phyloP scores from a whole-genome alignment of 2,888 invertebrate genomes.

The Campoplex capitator region DNA sequence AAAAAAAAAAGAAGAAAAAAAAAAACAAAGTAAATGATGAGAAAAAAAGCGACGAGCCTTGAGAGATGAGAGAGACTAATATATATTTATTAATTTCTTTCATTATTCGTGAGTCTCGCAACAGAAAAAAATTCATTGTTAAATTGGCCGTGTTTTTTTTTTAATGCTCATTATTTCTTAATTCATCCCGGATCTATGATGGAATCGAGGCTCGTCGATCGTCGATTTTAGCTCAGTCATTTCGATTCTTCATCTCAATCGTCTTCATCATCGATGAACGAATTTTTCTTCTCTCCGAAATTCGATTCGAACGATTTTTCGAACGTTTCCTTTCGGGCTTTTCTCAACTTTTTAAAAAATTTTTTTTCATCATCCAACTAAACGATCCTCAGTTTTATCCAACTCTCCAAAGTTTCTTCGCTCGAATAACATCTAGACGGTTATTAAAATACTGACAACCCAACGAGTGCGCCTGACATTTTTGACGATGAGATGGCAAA shows the following conservation, averaged over 20 bases:
- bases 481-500: slow-evolving; percentile 19
- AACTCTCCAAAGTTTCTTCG: background rate
- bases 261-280: background rate
- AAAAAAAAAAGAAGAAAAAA: background rate
- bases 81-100: slow-evolving; percentile 4
- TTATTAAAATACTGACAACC: background rate
- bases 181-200: slow-evolving; percentile 29
- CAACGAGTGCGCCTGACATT: slow-evolving; percentile 10
- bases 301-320: background rate
- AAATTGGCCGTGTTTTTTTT: background rate
- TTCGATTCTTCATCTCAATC: background rate
- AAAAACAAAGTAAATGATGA: background rate
- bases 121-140: background rate
- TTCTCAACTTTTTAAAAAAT: background rate
- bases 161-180: background rate
- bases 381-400: background rate
- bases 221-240: background rate
- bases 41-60: background rate
- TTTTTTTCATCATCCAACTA: background rate
- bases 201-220: background rate
- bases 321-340: background rate
- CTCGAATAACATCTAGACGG: background rate
- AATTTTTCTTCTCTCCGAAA: background rate
- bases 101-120: background rate
- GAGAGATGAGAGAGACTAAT: background rate